Evolutionary conservation across 2,113 vertebrate species (phyloP), one percentile per base, ranked within the genome.

Genomic region (Oophaga pumilio): DNA sequence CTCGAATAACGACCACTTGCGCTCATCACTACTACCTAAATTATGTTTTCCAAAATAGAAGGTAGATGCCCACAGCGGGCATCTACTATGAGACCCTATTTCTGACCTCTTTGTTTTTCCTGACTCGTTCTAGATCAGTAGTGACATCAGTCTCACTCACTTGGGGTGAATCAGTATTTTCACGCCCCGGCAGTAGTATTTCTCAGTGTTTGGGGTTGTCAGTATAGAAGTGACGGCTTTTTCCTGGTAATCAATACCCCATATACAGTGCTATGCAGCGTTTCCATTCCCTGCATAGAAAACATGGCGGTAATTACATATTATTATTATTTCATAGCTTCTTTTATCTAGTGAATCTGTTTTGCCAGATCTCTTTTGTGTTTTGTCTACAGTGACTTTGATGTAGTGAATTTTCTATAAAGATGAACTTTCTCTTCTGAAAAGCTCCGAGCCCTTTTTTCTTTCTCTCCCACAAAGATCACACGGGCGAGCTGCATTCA

Each of bases 391-490:
- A 49, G 49, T n/a, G 26, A 68, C 79, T 83, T 82, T 83, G 81
- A 83, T 83, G 22, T 66, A 69, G 14, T 83, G 81, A 83, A 15
- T 13, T 82, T 53, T 53, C 43, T 17, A 24, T 69, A 53, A 82
- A 83, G 33, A 22, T 26, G 49, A 33, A 53, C 50, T 49, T 69
- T 69, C 68, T 84, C 82, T 59, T 84, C 28, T 84, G 69, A 59
- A 74, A 59, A 33, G 50, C 82, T 73, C 66, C 4, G 80, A 43
- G 22, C 59, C 28, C 28, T 50, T 74, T 66, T 84, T 69, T 22
- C 28, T 26, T 24, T 18, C 82, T 59, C 82, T 50, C 82, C 82
- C 66, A 66, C 81, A 83, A 83, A 83, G 81, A 83, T 83, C 81
- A 83, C 81, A 83, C 62, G 26, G 64, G 14, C 49, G 20, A 52